These are phyloP conservation scores for Cricetomys ansorgei DNA, from an alignment of 2,113 vertebrate genomes.

Conservation along the genomic window DNA sequence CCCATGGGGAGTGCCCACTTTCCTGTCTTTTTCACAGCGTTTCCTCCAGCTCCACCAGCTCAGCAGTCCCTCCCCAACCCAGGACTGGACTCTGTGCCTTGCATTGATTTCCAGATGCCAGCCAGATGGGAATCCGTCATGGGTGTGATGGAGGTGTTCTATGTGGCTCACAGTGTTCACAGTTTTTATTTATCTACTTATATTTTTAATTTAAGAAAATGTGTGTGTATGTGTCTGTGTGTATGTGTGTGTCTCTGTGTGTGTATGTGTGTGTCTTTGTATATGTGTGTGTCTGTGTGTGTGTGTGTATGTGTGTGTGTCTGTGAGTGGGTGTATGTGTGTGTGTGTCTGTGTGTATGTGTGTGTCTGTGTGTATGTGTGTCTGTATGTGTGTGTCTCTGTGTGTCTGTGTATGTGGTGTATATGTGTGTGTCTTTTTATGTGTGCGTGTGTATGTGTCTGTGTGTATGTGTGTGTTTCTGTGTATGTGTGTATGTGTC, in stretches of 20 bases:
- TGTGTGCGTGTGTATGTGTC: too few species aligned
- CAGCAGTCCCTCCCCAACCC: not conserved
- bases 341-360: not conserved
- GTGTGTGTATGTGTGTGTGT: not conserved
- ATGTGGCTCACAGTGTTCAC: not conserved
- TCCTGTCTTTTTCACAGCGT: conserved; percentile 15
- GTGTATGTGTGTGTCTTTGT: too few species aligned
- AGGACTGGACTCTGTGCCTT: not conserved
- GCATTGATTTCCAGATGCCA: not conserved
- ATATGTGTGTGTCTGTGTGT: not conserved
- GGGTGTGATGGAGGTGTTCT: not conserved
- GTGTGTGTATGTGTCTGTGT: not conserved
- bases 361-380: too few species aligned
- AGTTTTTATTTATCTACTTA: not conserved
- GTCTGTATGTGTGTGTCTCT: too few species aligned
- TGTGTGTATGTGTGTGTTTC: too few species aligned
- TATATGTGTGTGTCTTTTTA: not conserved
- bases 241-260: not conserved
- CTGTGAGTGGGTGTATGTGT: not conserved
- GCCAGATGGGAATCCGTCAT: not conserved
- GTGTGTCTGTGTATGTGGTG: too few species aligned
- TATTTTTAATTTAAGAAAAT: not conserved
- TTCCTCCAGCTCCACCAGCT: not conserved
- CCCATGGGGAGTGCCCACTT: conserved; percentile 29
- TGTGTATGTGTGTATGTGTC: too few species aligned